Base-by-base conservation (phyloP, 2,113 vertebrate genomes). In the Tinamus guttatus region DNA sequence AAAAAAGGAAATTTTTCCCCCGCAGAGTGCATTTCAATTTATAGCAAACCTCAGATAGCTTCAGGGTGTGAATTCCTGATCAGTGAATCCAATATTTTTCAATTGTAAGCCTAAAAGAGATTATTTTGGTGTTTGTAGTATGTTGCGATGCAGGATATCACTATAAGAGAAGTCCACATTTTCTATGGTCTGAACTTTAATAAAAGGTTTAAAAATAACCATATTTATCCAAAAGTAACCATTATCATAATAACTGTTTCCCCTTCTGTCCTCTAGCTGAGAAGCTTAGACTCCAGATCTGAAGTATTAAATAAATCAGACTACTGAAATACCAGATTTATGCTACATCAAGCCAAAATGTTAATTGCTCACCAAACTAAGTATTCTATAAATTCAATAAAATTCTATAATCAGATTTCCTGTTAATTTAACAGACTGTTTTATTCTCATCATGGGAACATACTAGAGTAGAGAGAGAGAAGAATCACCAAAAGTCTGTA, bases 61-160 rank as follows among this genome's bases (percentile, higher is more conserved):
- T 68, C 63, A 87, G 54, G 27, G 82, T 94, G 69, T 79, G 54
- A 93, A 87, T 74, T 93, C 24, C 8, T 87, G 52, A 81, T 92
- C 4, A 82, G 10, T 13, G 6, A 93, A 90, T 88, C 19, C 27
- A 81, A 27, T 89, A 92, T 92, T 92, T 94, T 95, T 91, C 34
- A 90, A 47, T 19, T 67, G 89, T 69, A 89, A 82, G 3, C 9
- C 32, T 77, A 60, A 93, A 84, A 59, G 69, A 79, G 36, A 38
- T 86, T 82, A 67, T 76, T 81, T 60, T 75, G 41, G 11, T 76
- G 16, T 16, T n/a, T 84, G 38, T 19, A 80, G 40, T 32, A 71
- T 34, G 20, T 24, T 74, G 17, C n/a, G 65, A 58, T 63, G 15
- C 4, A 85, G 47, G 41, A 6, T 81, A 84, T 7, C 89, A 78